These are phyloP conservation scores for Aplocera efformata DNA, from an alignment of 2,888 invertebrate species.

Conservation along the genomic window DNA sequence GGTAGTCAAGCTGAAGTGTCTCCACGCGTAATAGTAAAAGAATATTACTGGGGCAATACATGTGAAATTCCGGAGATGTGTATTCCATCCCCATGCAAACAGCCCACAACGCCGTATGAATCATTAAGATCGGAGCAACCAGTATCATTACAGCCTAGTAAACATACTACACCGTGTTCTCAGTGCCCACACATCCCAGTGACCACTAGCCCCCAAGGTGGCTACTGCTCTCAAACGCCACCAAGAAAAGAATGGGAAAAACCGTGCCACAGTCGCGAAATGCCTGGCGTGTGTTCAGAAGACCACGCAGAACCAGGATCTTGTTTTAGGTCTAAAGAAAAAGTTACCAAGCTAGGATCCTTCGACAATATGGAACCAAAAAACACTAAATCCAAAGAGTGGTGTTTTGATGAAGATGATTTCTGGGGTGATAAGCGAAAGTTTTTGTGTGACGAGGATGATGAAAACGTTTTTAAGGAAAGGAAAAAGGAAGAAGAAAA, in stretches of 20 bases:
- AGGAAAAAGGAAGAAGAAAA: slow-evolving; percentile 8
- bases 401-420: slow-evolving; percentile 1
- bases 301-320: slow-evolving; percentile 5
- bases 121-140: neutral
- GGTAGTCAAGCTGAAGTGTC: slow-evolving; percentile 23
- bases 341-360: slow-evolving; percentile 14
- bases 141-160: neutral
- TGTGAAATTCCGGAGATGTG: neutral
- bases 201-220: neutral
- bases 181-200: neutral
- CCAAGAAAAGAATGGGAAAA: slow-evolving; percentile 8
- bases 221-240: slow-evolving; percentile 1
- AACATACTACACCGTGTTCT: neutral
- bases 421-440: slow-evolving; percentile 9
- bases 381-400: slow-evolving; percentile 1
- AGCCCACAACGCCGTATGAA: neutral
- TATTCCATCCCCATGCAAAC: slow-evolving; percentile 1
- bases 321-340: slow-evolving; percentile 3
- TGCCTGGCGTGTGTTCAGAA: slow-evolving; percentile 6
- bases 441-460: slow-evolving; percentile 7
- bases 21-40: slow-evolving; percentile 43
- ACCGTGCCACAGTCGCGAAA: slow-evolving; percentile 1
- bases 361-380: slow-evolving; percentile 13
- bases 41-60: slow-evolving; percentile 46
- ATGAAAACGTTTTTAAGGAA: slow-evolving; percentile 4